These are phyloP conservation scores for Pyrrhia umbra DNA, from an alignment of 2,888 invertebrate species.

Conservation along the genomic window DNA sequence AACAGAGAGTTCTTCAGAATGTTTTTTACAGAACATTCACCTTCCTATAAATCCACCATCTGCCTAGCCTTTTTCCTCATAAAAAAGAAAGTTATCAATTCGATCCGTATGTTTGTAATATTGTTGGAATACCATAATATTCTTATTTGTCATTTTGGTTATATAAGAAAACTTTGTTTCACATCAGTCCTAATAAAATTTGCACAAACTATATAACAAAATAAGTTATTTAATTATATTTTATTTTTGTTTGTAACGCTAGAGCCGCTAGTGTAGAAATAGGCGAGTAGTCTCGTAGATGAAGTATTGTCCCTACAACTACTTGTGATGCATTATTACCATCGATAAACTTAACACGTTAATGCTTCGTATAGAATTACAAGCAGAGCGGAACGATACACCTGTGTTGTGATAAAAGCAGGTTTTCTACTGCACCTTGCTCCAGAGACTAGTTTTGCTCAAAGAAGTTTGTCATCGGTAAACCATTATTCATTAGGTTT, in stretches of 20 bases:
- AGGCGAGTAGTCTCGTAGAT: conserved; percentile 10
- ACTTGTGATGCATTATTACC: conserved; percentile 52
- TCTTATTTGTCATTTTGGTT: no score
- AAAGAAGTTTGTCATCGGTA: conserved; percentile 41
- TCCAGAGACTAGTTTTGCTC: conserved; percentile 33
- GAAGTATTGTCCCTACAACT: conserved; percentile 27
- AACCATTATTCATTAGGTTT: conserved; percentile 41
- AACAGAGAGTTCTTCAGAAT: no score
- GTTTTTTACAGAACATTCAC: no score
- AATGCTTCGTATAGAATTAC: conserved; percentile 55
- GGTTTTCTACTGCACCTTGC: conserved; percentile 41
- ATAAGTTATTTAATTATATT: background rate
- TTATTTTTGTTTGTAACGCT: no score
- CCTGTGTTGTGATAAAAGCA: conserved; percentile 42
- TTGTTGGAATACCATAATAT: no score
- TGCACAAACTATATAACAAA: background rate
- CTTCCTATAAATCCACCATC: no score
- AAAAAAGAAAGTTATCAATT: no score
- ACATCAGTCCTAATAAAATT: no score
- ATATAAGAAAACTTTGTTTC: no score
- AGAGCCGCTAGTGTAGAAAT: background rate
- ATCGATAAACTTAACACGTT: conserved; percentile 57
- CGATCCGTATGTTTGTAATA: no score
- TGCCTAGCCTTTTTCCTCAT: no score
- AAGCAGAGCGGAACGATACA: conserved; percentile 50